Conservation (phyloP, 2,888 invertebrate species). For the Tholera decimalis region DNA sequence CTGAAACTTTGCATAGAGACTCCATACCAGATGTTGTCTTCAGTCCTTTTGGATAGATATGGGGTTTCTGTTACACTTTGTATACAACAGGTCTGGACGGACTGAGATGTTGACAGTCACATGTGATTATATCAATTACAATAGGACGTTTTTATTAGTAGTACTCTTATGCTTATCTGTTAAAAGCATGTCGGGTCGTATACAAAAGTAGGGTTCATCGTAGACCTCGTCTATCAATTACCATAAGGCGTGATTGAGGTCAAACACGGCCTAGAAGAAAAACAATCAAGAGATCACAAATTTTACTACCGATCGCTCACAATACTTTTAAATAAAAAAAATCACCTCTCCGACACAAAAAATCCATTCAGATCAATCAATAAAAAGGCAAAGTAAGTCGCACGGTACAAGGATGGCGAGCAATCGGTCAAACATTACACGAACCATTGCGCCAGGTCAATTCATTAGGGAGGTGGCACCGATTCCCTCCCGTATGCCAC, state of each 20-base stretch:
- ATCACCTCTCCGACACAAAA: not conserved
- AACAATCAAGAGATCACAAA: not conserved
- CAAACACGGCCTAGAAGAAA: no score
- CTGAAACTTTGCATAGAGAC: no score
- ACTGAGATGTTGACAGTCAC: no score
- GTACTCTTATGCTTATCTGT: not conserved
- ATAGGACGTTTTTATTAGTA: no score
- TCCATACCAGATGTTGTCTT: no score
- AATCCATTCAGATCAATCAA: slow-evolving; percentile 15
- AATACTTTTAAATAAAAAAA: not conserved
- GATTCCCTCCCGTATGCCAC: slow-evolving; percentile 52
- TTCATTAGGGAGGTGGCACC: slow-evolving; percentile 71
- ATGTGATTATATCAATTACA: no score
- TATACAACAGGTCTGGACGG: no score
- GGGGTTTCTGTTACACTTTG: no score
- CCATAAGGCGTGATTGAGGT: no score
- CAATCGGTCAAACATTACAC: slow-evolving; percentile 66
- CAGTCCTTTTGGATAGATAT: no score
- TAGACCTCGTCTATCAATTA: no score
- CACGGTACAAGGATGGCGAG: slow-evolving; percentile 37
- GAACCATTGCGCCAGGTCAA: slow-evolving; percentile 68
- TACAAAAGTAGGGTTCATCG: no score
- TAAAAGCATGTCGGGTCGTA: not conserved
- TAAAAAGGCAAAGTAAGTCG: slow-evolving; percentile 45
- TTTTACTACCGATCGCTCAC: not conserved